Base-by-base conservation (phyloP, 2,797 vertebrate species). In the Rhyacichthys aspro region DNA sequence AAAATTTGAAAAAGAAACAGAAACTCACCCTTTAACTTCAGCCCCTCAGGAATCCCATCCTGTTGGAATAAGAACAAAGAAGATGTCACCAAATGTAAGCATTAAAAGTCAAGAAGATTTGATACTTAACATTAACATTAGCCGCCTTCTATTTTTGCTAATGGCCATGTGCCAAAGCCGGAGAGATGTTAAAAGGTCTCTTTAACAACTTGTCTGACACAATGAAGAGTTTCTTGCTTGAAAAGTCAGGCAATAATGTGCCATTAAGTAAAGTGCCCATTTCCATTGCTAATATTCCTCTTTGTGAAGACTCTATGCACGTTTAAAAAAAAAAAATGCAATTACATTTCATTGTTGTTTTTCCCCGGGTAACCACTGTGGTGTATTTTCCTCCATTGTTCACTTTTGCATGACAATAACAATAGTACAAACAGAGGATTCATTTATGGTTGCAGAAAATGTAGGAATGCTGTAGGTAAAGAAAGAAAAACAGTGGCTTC, bases 21-120 rank as follows among this genome's bases (percentile, higher is more conserved):
- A 63, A 83, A 85, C 90, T 91, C 91, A 98, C 96, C 95, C 87
- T 93, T 95, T 78, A 90, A 91, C 88, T 91, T 93, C 86, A 93
- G 83, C 84, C 73, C 92, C 78, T 94, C 94, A 28, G 94, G 91
- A 82, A 85, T 92, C 79, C 91, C 95, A 83, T 97, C 96, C 92
- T 97, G 94, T 90, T 92, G 90, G 76, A 92, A 92, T 43, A 83
- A 86, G 85, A 87, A 88, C 67, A 88, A 39, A 79, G 4, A 63
- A 81, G 50, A 67, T 74, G 63, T 78, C 43, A 74, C 61, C 61
- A 43, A 59, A 70, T 37, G 10, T 47, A 5, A 55, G 12, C 8
- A 2, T 54, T 53, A 53, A 11, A 8, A 45, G 5, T 18, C 9
- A 19, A 45, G 16, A 11, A 39, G 12, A 39, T 39, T 11, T 39